Evolutionary conservation across 2,113 vertebrate species (phyloP).

Genomic region (Propithecus coquereli): DNA sequence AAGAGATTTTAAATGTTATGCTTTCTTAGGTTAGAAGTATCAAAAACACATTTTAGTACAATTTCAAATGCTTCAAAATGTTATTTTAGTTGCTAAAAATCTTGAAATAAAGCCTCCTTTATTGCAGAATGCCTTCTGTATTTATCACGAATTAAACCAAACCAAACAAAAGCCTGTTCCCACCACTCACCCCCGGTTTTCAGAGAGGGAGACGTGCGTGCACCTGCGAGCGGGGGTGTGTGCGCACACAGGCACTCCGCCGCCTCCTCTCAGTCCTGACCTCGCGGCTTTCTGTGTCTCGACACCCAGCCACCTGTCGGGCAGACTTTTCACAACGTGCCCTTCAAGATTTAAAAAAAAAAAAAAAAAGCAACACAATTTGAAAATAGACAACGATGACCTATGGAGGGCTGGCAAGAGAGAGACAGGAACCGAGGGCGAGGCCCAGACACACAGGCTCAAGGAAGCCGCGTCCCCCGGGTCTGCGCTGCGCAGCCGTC

Average conservation of each 20-base stretch:
- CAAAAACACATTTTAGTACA: neutral
- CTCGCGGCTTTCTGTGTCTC: slow-evolving; percentile 74
- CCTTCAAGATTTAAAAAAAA: slow-evolving; percentile 70
- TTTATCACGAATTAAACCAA: slow-evolving; percentile 66
- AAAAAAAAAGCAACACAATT: neutral
- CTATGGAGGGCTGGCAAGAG: slow-evolving; percentile 52
- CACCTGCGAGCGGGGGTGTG: neutral
- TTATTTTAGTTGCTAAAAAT: slow-evolving; percentile 69
- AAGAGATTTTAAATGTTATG: neutral
- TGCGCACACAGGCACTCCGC: neutral
- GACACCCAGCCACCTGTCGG: slow-evolving; percentile 75
- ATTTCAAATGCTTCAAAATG: neutral
- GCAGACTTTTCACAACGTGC: slow-evolving; percentile 66
- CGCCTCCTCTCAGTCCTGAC: slow-evolving; percentile 68
- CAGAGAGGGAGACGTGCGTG: neutral
- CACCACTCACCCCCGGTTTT: slow-evolving; percentile 70
- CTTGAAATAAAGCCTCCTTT: slow-evolving; percentile 74
- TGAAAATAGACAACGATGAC: neutral
- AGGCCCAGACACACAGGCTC: slow-evolving; percentile 54
- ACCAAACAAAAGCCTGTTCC: slow-evolving; percentile 71
- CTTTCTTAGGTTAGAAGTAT: neutral
- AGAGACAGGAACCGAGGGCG: slow-evolving; percentile 45
- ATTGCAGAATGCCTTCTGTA: slow-evolving; percentile 73
- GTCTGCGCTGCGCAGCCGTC: slow-evolving; percentile 86
- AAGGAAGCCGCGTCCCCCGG: slow-evolving; percentile 80